These are phyloP conservation scores for Rhinichthys osculus DNA, from an alignment of 2,797 vertebrate genomes.

Conservation along the genomic window DNA sequence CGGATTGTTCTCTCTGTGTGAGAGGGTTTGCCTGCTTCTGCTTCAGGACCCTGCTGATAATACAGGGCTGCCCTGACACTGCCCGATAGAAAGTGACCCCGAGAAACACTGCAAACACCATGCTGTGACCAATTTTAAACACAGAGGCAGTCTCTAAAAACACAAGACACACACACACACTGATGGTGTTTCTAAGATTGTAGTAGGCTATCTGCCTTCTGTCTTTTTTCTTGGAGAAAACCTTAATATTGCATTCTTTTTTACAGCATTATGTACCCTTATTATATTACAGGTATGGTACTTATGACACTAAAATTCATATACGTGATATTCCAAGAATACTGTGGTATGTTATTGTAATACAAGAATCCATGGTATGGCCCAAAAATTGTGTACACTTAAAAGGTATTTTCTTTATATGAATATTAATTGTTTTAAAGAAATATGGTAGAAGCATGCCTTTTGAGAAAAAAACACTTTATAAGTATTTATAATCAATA, in stretches of 20 bases:
- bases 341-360: too few species aligned
- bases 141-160: constrained; percentile 34
- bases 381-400: too few species aligned
- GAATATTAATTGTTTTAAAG: background rate
- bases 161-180: background rate
- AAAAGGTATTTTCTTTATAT: background rate
- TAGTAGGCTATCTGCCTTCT: background rate
- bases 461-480: too few species aligned
- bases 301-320: background rate
- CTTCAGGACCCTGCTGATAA: constrained; percentile 50
- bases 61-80: constrained; percentile 47
- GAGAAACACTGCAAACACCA: constrained; percentile 40
- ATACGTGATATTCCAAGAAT: background rate
- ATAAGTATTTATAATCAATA: background rate
- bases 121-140: constrained; percentile 41
- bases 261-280: background rate
- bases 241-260: background rate
- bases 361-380: background rate
- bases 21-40: constrained; percentile 39
- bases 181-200: background rate
- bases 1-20: constrained; percentile 31
- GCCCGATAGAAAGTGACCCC: constrained; percentile 23
- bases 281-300: background rate
- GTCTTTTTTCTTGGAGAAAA: background rate
- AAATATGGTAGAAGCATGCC: background rate